Percentiles rank a stretch among this genome's conserved stretches.
Conservation (phyloP, 2,888 invertebrate genomes). For the Axea sp. region DNA sequence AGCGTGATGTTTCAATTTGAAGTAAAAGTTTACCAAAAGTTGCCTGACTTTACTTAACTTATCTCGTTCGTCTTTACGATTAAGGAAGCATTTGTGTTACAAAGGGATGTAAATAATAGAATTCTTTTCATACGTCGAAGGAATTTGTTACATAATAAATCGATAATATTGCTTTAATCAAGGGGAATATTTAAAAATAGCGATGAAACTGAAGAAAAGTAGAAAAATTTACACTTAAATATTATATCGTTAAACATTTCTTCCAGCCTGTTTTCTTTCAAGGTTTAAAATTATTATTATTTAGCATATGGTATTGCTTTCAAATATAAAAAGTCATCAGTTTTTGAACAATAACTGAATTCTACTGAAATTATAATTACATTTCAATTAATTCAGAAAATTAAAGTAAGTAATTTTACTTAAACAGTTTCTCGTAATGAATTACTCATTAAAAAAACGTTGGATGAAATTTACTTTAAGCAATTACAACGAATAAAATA, state of each 20-base stretch:
- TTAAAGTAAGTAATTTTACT: slow-evolving; percentile 10
- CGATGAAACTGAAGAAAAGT: too few species aligned
- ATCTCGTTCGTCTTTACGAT: slow-evolving; percentile 3
- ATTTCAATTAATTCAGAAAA: slow-evolving; percentile 21
- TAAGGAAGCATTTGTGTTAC: slow-evolving; percentile 1
- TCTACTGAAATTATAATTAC: slow-evolving; percentile 2
- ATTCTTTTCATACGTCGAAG: background rate
- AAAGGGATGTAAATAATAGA: slow-evolving; percentile 2
- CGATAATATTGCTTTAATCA: too few species aligned
- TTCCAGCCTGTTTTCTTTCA: too few species aligned
- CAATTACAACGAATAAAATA: slow-evolving; percentile 2
- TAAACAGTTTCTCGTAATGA: slow-evolving; percentile 2
- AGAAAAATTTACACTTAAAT: too few species aligned
- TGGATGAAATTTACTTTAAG: slow-evolving; percentile 8
- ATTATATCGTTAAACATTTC: too few species aligned
- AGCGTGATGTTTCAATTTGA: slow-evolving; percentile 15
- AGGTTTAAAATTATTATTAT: too few species aligned
- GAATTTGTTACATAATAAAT: too few species aligned
- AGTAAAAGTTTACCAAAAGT: slow-evolving; percentile 8
- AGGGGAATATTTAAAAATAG: too few species aligned
- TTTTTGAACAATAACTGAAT: background rate
- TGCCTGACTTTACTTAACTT: background rate
- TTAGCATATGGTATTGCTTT: too few species aligned
- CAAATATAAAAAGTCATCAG: too few species aligned
- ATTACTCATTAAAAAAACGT: slow-evolving; percentile 19